Base-by-base conservation (phyloP, 2,888 invertebrate genomes). In the Heliconius hortense region DNA sequence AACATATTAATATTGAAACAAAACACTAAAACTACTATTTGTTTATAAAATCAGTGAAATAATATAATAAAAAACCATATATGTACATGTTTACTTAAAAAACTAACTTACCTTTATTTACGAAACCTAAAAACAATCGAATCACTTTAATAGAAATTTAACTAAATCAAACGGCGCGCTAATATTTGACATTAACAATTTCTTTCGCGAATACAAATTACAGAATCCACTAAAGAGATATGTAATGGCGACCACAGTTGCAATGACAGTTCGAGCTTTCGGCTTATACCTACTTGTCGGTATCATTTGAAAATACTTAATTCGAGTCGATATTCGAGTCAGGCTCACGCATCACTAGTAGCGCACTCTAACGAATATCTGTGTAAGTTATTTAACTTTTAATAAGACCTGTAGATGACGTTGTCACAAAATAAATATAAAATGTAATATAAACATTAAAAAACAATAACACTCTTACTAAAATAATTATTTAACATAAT, bases 121-220 rank as follows among this genome's bases (percentile, higher is more conserved):
- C 24, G 72, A 68, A 24, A 43, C 7, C 18, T 35, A 15, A 71
- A 71, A 71, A 62, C 18, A 59, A 70, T 24, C n/a, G 24, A 35
- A 56, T 8, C 8, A 21, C 48, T 7, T 21, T 24, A 10, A 28
- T 21, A 26, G 26, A 31, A 74, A 35, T 70, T 62, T 77, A 82
- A 81, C 76, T 69, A 68, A 80, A 80, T 82, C 76, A 81, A 84
- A 84, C 83, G 83, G 83, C 89, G 86, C 88, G 88, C 86, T 80
- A 82, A 84, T 79, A 79, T 84, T 86, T 90, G 90, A 90, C 90
- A 88, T 84, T 83, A 86, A 84, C 83, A 88, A 88, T 90, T 84
- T 88, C 89, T 86, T 87, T 89, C 85, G 80, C 69, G 81, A 82
- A 78, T 77, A 79, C 80, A 77, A 80, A 82, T 77, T 76, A 77